phyloP scores from a whole-genome alignment of 2,888 invertebrate species.

The Nemurella pictetii region DNA sequence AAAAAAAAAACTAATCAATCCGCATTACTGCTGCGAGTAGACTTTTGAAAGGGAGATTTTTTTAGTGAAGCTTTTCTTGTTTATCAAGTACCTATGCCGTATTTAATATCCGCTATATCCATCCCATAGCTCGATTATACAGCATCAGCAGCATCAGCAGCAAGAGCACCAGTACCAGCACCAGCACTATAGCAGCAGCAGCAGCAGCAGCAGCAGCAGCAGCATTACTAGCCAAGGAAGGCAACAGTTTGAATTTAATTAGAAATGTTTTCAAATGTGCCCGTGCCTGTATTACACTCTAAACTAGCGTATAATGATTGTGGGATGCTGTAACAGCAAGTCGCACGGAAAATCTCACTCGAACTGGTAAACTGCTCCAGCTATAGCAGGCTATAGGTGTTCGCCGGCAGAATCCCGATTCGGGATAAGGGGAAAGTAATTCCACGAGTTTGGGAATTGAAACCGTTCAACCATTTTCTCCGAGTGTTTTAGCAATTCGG shows the following conservation, averaged over 20 bases:
- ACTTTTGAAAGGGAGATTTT: neutral
- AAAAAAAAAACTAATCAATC: neutral
- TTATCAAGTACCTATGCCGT: neutral
- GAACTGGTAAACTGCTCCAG: neutral
- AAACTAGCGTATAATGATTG: conserved; percentile 28
- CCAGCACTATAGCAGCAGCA: too few species aligned
- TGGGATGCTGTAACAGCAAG: conserved; percentile 8
- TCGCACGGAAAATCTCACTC: conserved; percentile 20
- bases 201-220: neutral
- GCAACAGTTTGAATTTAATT: conserved; percentile 28
- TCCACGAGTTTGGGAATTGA: conserved; percentile 31
- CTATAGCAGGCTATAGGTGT: neutral
- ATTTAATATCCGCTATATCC: neutral
- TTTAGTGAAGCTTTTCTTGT: neutral
- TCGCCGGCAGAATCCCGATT: neutral
- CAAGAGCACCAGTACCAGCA: too few species aligned
- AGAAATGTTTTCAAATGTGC: conserved; percentile 27
- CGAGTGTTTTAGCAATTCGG: conserved; percentile 12
- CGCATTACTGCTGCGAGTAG: neutral
- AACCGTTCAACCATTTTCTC: conserved; percentile 31
- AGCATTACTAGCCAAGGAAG: neutral
- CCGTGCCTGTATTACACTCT: conserved; percentile 22
- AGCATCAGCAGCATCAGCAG: neutral
- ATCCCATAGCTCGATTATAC: neutral
- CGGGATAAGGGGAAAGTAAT: conserved; percentile 28